Evolutionary conservation across 2,888 invertebrate genomes (phyloP).

Genomic region (Nasonovia ribisnigri): DNA sequence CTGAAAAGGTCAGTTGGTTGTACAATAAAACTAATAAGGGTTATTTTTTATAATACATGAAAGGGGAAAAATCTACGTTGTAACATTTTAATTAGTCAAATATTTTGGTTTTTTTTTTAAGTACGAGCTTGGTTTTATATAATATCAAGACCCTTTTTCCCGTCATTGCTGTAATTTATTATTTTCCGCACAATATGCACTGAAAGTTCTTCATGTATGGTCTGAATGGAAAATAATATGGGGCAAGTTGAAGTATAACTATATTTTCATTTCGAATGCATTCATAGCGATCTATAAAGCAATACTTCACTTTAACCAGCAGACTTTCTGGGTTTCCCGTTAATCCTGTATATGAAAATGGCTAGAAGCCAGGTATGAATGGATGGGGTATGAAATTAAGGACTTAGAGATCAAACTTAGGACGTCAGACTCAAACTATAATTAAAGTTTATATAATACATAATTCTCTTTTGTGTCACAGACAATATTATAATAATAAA

Average conservation of each 20-base stretch:
- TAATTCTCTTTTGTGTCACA: slow-evolving; percentile 40
- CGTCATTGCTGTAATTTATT: slow-evolving; percentile 4
- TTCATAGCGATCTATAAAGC: slow-evolving; percentile 32
- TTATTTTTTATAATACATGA: neutral
- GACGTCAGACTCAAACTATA: slow-evolving; percentile 38
- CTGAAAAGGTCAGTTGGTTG: slow-evolving; percentile 34
- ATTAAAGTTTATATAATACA: slow-evolving; percentile 48
- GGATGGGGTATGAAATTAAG: slow-evolving; percentile 9
- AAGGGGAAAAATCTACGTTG: neutral
- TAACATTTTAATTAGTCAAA: slow-evolving; percentile 54
- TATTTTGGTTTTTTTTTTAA: slow-evolving; percentile 13
- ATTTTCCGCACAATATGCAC: slow-evolving; percentile 35
- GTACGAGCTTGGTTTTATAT: neutral
- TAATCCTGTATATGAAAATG: slow-evolving; percentile 60
- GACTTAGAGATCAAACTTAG: slow-evolving; percentile 50
- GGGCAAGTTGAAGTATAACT: slow-evolving; percentile 26
- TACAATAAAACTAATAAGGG: neutral
- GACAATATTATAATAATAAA: slow-evolving; percentile 26
- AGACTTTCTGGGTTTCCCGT: slow-evolving; percentile 52
- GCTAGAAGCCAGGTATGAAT: slow-evolving; percentile 31
- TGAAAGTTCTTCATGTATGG: slow-evolving; percentile 46
- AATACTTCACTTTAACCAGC: slow-evolving; percentile 48
- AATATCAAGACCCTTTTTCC: neutral
- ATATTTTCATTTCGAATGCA: slow-evolving; percentile 56
- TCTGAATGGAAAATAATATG: slow-evolving; percentile 36